Percentiles rank a stretch among this genome's conserved stretches.
Conservation (phyloP, 2,888 invertebrate species). For the Rhaphigaster nebulosa region DNA sequence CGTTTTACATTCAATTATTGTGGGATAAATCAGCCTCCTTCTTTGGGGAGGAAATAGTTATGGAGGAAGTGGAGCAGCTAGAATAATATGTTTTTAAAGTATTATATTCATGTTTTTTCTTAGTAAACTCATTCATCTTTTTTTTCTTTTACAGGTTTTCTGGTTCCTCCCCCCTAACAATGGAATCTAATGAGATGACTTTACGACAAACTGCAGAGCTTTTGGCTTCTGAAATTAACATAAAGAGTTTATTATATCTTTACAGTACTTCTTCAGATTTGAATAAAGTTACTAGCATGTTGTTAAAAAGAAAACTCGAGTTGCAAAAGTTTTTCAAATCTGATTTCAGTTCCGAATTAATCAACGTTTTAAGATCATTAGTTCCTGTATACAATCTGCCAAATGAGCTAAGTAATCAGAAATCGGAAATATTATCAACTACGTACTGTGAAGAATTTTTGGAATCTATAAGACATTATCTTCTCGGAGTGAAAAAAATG, state of each 20-base stretch:
- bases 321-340: slow-evolving; percentile 47
- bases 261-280: not conserved
- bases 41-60: too few relatives aligned
- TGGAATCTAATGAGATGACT: not conserved
- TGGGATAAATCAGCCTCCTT: too few relatives aligned
- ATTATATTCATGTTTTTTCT: too few relatives aligned
- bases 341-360: not conserved
- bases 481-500: slow-evolving; percentile 1
- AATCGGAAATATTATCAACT: slow-evolving; percentile 46
- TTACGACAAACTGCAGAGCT: not conserved
- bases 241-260: slow-evolving; percentile 34
- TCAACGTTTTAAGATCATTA: slow-evolving; percentile 12
- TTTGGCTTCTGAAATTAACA: slow-evolving; percentile 17
- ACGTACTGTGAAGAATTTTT: slow-evolving; percentile 34
- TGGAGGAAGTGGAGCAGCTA: too few relatives aligned
- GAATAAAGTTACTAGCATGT: slow-evolving; percentile 5
- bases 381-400: slow-evolving; percentile 29
- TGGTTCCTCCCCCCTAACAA: not conserved
- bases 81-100: too few relatives aligned
- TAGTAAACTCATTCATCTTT: not conserved
- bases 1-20: too few relatives aligned
- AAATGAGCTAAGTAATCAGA: not conserved
- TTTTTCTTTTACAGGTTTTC: not conserved
- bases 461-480: not conserved
- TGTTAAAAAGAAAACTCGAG: slow-evolving; percentile 21